Conservation (phyloP, 2,797 vertebrate genomes). For the Pagetopsis macropterus region DNA sequence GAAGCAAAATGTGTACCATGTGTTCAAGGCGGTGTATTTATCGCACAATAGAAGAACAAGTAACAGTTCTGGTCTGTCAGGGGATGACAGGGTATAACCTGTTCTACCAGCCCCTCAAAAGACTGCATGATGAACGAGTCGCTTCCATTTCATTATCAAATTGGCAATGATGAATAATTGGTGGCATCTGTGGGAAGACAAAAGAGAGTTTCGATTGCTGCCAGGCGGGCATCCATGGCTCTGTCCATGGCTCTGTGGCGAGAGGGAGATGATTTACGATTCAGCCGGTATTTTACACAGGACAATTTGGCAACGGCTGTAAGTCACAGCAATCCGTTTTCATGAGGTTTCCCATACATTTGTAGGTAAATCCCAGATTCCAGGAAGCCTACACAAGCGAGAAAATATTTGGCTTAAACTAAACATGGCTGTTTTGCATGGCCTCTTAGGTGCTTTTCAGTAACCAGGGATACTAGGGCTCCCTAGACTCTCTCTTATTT, state of each 20-base stretch:
- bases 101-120: slow-evolving; percentile 30
- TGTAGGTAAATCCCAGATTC: slow-evolving; percentile 32
- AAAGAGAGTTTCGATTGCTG: slow-evolving; percentile 55
- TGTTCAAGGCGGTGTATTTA: slow-evolving; percentile 40
- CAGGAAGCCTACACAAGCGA: slow-evolving; percentile 33
- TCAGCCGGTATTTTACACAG: slow-evolving; percentile 28
- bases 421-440: slow-evolving; percentile 62
- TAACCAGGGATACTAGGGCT: slow-evolving; percentile 72
- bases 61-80: slow-evolving; percentile 11
- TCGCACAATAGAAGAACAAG: slow-evolving; percentile 27
- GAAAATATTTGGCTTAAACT: slow-evolving; percentile 55
- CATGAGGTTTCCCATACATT: slow-evolving; percentile 27
- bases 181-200: slow-evolving; percentile 67
- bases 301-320: slow-evolving; percentile 34
- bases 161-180: slow-evolving; percentile 62
- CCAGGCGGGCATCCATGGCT: slow-evolving; percentile 34
- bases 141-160: slow-evolving; percentile 65
- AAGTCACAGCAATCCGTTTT: slow-evolving; percentile 51
- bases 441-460: slow-evolving; percentile 64
- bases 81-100: slow-evolving; percentile 42
- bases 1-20: slow-evolving; percentile 17
- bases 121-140: slow-evolving; percentile 35
- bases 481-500: slow-evolving; percentile 70
- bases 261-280: slow-evolving; percentile 59
- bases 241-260: slow-evolving; percentile 25